A percentile compares a stretch with the other conserved stretches of the same genome.
phyloP scores from a whole-genome alignment of 2,797 vertebrate genomes.

The Parauchenoglanis punctatus region DNA sequence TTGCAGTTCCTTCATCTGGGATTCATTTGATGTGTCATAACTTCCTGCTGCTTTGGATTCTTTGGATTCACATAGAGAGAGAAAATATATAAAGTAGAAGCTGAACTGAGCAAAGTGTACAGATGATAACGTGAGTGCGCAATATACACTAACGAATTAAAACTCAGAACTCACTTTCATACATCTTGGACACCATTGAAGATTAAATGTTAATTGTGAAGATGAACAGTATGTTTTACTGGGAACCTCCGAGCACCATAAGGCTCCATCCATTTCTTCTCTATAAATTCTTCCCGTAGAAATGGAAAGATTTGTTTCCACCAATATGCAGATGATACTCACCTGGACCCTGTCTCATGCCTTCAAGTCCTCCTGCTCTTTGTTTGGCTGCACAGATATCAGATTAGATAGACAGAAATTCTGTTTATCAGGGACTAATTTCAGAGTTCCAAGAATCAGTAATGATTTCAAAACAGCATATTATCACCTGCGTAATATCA shows the following conservation, averaged over 20 bases:
- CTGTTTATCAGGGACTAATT: neutral
- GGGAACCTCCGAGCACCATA: neutral
- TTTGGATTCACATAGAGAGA: neutral
- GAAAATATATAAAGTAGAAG: constrained; percentile 3
- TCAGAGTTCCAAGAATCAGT: neutral
- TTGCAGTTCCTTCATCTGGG: constrained; percentile 72
- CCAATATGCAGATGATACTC: neutral
- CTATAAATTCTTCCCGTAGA: no score
- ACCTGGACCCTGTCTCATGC: neutral
- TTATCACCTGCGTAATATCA: neutral
- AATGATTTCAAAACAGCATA: neutral
- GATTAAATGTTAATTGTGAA: neutral
- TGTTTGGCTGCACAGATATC: neutral
- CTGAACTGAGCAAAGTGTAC: neutral
- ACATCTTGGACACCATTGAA: neutral
- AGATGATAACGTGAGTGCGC: neutral
- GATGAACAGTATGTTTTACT: neutral
- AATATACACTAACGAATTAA: neutral
- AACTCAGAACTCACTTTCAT: neutral
- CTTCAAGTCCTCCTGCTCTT: neutral
- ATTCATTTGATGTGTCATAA: constrained; percentile 76
- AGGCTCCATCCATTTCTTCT: neutral
- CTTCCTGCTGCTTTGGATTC: constrained; percentile 72
- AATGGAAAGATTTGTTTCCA: neutral
- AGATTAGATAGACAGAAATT: neutral